These are phyloP conservation scores for Dichetophora obliterata DNA, from an alignment of 2,888 invertebrate species.

Conservation along the genomic window DNA sequence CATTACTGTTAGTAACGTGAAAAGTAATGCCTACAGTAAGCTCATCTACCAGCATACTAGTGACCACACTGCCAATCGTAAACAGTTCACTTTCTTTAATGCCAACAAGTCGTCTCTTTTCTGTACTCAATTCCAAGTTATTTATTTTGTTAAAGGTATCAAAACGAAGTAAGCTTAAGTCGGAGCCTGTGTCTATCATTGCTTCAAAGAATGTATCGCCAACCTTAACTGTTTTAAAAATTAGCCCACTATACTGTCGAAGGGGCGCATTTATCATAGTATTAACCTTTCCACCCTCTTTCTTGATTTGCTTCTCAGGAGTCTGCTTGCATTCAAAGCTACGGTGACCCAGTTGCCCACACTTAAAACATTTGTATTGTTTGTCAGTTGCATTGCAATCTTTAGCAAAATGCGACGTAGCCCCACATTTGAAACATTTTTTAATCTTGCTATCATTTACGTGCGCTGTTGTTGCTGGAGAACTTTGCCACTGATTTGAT, in stretches of 20 bases:
- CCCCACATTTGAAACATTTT: conserved; percentile 28
- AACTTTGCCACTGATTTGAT: not conserved
- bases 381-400: not conserved
- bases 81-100: conserved; percentile 32
- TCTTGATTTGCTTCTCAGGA: conserved; percentile 30
- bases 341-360: conserved; percentile 17
- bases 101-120: conserved; percentile 22
- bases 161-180: conserved; percentile 30
- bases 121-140: conserved; percentile 23
- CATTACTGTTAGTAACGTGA: conserved; percentile 32
- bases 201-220: conserved; percentile 27
- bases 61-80: conserved; percentile 31
- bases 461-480: not conserved
- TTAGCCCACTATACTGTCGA: no score
- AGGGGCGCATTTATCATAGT: no score
- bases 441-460: not conserved
- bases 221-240: not conserved
- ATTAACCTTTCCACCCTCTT: no score
- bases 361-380: conserved; percentile 9
- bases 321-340: conserved; percentile 31
- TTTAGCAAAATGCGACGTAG: conserved; percentile 3
- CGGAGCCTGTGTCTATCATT: conserved; percentile 28
- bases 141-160: not conserved
- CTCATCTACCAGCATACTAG: conserved; percentile 8
- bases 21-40: conserved; percentile 26